Percentiles rank a stretch among this genome's conserved stretches.
Evolutionary conservation across 2,113 vertebrate species (phyloP).

Genomic region (Mionectes macconnelli): DNA sequence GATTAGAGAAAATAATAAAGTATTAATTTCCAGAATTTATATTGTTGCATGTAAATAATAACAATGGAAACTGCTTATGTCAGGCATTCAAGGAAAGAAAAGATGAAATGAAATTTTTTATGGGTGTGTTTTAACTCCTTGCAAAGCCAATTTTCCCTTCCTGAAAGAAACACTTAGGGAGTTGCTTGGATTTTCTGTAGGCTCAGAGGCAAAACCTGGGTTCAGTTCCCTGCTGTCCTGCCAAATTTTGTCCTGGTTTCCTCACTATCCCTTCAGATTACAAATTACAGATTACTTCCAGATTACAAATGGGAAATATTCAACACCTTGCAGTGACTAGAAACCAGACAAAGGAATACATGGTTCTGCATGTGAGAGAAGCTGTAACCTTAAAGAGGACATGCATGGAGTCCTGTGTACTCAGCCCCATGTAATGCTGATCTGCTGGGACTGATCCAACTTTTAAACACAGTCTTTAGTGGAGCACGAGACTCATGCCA

Average conservation of each 20-base stretch:
- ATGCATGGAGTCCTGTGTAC: neutral
- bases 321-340: neutral
- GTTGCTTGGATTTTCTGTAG: neutral
- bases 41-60: neutral
- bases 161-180: neutral
- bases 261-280: neutral
- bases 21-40: neutral
- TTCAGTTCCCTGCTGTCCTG: neutral
- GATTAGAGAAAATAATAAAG: neutral
- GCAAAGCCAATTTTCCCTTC: neutral
- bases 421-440: neutral
- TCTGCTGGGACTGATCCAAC: neutral
- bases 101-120: neutral
- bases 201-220: neutral
- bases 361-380: neutral
- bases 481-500: neutral
- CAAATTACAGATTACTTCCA: no score
- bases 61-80: neutral
- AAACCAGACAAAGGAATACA: neutral
- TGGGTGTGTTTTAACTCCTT: neutral
- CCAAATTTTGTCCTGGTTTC: neutral
- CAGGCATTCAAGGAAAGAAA: neutral
- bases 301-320: neutral
- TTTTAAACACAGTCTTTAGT: neutral
- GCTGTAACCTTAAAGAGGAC: neutral